Base-by-base conservation (phyloP, 35 echinoderm and acorn worm species). In the Heliocidaris tuberculata region DNA sequence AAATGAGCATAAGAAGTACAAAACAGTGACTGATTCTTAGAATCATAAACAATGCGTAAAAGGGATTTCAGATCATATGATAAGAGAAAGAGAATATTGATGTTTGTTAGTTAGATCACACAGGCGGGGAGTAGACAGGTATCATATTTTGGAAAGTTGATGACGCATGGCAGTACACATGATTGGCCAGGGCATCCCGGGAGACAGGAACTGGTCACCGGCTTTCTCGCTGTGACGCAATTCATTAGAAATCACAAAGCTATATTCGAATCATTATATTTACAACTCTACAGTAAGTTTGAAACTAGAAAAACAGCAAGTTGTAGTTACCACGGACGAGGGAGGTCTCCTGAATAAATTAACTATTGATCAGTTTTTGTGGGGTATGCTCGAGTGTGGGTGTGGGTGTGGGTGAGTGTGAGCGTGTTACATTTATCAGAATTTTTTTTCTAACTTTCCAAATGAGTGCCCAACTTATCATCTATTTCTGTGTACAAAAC, bases 71-170 rank as follows among this genome's bases (percentile, higher is more conserved):
- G 65, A n/a, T n/a, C 0, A n/a, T 19, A 78, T 6, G 17, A 19
- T 19, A 8, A 78, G 65, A 78, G 21, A 78, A 19, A 78, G 21
- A 78, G 27, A 78, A 78, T 78, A 78, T 78, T n/a, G 65, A n/a
- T 78, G 65, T 78, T 78, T 78, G 65, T 27, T 78, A n/a, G 65
- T 78, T 27, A 78, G 65, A 78, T 78, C 65, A 78, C 65, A 78
- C 65, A 78, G 65, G 65, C 65, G 27, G 65, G 65, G 65, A 78
- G 65, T 8, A 17, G 65, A 78, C 65, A 21, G 65, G 65, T 78
- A 78, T 78, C 65, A 24, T 78, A 78, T 78, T 78, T 78, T 78
- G 21, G 65, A 78, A 78, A 78, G 65, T 78, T 78, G 65, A 78
- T 78, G 65, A 78, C 65, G 65, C 65, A 78, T 78, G 65, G 8